Evolutionary conservation across 2,888 invertebrate genomes (phyloP).

Genomic region (Ectropis crepuscularia): DNA sequence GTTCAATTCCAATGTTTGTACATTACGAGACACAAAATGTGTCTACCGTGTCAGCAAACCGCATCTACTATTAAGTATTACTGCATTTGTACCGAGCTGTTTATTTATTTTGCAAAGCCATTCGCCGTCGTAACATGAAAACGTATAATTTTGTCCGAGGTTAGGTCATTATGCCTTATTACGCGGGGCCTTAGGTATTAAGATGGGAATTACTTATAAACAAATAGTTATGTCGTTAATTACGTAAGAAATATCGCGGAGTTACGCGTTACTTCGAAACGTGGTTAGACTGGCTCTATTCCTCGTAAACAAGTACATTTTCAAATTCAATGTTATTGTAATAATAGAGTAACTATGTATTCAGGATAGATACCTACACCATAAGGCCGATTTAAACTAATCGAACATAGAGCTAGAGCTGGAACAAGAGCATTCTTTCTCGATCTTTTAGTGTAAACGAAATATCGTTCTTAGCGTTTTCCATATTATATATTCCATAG

Average conservation of each 20-base stretch:
- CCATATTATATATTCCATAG: too few species aligned
- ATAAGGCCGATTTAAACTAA: too few species aligned
- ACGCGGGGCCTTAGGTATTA: slow-evolving; percentile 28
- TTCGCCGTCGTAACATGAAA: slow-evolving; percentile 26
- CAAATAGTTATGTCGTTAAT: slow-evolving; percentile 1
- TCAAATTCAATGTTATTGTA: too few species aligned
- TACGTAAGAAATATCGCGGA: not conserved
- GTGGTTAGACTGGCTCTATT: too few species aligned
- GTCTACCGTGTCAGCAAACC: slow-evolving; percentile 10
- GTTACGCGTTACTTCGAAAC: not conserved
- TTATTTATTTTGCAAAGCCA: slow-evolving; percentile 21
- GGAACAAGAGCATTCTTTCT: too few species aligned
- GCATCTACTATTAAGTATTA: slow-evolving; percentile 7
- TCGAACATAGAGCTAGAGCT: too few species aligned
- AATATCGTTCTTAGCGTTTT: too few species aligned
- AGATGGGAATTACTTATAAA: slow-evolving; percentile 14
- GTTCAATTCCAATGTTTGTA: slow-evolving; percentile 3
- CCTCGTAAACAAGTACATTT: too few species aligned
- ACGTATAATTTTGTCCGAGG: slow-evolving; percentile 38
- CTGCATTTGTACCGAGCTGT: slow-evolving; percentile 12
- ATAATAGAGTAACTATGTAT: too few species aligned
- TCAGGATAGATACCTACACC: too few species aligned
- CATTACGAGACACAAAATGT: not conserved
- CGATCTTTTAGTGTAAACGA: too few species aligned
- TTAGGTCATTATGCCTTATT: slow-evolving; percentile 35